Conservation (phyloP, 2,797 vertebrate genomes). For the Pangasius mekongensis region DNA sequence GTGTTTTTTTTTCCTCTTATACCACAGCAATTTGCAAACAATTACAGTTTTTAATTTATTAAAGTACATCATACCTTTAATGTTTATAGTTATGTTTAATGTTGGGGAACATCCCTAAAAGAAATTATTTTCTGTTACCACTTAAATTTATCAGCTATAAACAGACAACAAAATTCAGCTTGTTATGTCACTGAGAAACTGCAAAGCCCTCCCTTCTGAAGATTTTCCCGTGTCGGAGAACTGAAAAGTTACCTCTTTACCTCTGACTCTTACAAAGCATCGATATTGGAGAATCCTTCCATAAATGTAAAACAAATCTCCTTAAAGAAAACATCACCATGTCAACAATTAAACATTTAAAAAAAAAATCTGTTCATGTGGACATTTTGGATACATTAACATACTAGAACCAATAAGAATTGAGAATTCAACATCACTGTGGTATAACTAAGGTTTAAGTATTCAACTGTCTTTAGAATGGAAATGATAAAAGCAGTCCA, state of each 20-base stretch:
- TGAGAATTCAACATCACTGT: not conserved
- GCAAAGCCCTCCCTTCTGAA: not conserved
- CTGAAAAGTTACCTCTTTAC: not conserved
- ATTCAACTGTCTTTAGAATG: not conserved
- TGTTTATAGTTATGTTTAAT: not conserved
- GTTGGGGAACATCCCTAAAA: not conserved
- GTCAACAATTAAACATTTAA: not conserved
- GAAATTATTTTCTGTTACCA: not conserved
- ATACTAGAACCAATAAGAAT: not conserved
- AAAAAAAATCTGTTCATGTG: not conserved
- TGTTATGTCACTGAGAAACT: not conserved
- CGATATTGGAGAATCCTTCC: not conserved
- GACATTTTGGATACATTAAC: not conserved
- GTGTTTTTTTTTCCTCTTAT: not conserved
- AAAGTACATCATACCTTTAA: not conserved
- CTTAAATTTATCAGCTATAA: not conserved
- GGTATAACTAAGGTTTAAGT: not conserved
- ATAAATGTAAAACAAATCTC: not conserved
- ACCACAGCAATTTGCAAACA: not conserved
- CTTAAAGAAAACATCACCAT: not conserved
- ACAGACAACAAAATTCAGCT: not conserved
- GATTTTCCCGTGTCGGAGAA: not conserved
- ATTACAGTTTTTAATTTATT: not conserved
- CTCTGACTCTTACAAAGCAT: not conserved
- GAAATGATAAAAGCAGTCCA: not conserved